A percentile compares a stretch with the other conserved stretches of the same genome.
Evolutionary conservation across 30 jellyfish, hydroid and myxozoan genomes (phyloP).

Genomic region (Nemopilema nomurai): DNA sequence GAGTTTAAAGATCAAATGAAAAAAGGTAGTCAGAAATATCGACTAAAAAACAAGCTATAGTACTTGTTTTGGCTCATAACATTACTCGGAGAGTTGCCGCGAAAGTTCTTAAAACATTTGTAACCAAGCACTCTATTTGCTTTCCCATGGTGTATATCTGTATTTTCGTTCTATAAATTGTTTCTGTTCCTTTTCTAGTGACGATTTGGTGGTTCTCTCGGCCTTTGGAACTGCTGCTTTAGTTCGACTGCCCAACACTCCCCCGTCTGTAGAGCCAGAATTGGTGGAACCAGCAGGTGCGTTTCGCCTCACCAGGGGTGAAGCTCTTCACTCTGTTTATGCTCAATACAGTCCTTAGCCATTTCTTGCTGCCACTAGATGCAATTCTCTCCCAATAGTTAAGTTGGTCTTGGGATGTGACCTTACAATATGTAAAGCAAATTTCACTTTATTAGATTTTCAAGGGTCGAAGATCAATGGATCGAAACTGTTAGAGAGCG

Average conservation of each 20-base stretch:
- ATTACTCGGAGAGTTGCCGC: too few relatives aligned
- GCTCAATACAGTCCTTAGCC: neutral
- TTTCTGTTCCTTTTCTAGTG: slow-evolving; percentile 60
- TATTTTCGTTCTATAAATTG: too few relatives aligned
- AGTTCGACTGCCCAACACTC: slow-evolving; percentile 44
- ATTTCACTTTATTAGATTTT: neutral
- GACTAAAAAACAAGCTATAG: too few relatives aligned
- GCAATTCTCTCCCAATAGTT: neutral
- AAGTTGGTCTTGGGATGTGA: neutral
- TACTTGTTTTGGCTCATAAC: too few relatives aligned
- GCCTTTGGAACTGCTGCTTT: slow-evolving; percentile 97
- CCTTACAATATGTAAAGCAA: neutral
- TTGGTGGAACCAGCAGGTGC: neutral
- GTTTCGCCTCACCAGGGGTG: too few relatives aligned
- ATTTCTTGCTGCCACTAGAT: neutral
- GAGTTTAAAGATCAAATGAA: neutral
- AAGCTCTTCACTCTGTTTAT: neutral
- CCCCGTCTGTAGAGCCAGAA: neutral
- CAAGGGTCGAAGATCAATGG: slow-evolving; percentile 3
- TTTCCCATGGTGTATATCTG: too few relatives aligned
- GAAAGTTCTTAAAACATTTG: too few relatives aligned
- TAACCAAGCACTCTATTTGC: too few relatives aligned
- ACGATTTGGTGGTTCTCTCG: slow-evolving; percentile 78
- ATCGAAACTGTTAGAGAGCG: neutral
- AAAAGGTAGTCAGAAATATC: neutral